Conservation (phyloP, 1,140 invertebrate species). For the Anastrepha ludens region DNA sequence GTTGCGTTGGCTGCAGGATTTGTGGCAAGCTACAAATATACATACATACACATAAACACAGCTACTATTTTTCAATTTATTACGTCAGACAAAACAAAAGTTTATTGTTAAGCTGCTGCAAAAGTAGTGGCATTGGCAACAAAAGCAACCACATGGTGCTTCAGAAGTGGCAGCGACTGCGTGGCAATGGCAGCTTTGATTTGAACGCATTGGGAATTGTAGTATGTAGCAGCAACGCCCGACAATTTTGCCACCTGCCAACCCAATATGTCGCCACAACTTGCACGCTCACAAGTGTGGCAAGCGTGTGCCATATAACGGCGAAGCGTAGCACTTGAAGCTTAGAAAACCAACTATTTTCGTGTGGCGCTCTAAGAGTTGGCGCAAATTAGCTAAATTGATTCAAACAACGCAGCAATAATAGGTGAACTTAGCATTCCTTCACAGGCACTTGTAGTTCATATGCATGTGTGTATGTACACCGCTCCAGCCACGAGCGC, state of each 20-base stretch:
- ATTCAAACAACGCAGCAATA: slow-evolving; percentile 45
- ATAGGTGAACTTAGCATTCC: slow-evolving; percentile 10
- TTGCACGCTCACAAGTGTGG: slow-evolving; percentile 20
- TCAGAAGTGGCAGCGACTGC: not conserved
- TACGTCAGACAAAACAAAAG: slow-evolving; percentile 63
- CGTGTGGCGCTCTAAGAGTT: not conserved
- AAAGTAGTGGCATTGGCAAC: not conserved
- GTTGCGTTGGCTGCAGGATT: slow-evolving; percentile 4
- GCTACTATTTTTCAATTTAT: slow-evolving; percentile 67
- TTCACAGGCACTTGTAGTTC: not conserved
- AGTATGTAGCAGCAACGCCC: not conserved
- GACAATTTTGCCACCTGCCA: slow-evolving; percentile 26
- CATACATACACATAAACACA: not conserved
- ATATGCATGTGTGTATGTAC: too few relatives aligned
- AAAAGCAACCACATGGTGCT: not conserved
- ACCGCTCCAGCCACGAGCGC: not conserved
- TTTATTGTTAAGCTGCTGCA: slow-evolving; percentile 36
- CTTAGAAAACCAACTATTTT: not conserved
- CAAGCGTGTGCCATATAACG: slow-evolving; percentile 1
- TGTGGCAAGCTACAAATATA: not conserved
- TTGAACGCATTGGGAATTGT: slow-evolving; percentile 29
- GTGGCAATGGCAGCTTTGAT: not conserved
- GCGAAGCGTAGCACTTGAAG: not conserved
- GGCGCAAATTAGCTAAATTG: slow-evolving; percentile 49
- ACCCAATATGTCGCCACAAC: slow-evolving; percentile 19